phyloP scores from a whole-genome alignment of 2,888 invertebrate genomes.

The Drosophila merina region DNA sequence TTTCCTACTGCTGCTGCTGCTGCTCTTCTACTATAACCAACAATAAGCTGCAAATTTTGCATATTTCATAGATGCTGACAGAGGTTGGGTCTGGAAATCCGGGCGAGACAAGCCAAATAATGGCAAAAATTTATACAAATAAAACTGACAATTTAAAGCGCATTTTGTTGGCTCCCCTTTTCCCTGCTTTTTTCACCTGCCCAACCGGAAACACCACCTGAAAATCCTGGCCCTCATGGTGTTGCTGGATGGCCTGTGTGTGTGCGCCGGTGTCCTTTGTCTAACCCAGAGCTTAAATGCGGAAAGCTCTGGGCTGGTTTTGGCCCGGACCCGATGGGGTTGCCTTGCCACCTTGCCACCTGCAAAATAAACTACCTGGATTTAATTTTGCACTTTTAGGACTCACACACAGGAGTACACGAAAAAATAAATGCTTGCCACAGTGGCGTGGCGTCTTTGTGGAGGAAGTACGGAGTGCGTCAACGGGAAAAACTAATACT shows the following conservation, averaged over 20 bases:
- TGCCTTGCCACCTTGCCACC: conserved; percentile 48
- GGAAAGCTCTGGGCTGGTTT: conserved; percentile 45
- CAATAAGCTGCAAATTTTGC: conserved; percentile 77
- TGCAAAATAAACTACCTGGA: conserved; percentile 67
- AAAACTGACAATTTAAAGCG: conserved; percentile 75
- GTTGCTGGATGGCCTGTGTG: neutral
- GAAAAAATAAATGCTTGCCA: conserved; percentile 18
- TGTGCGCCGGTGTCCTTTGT: conserved; percentile 44
- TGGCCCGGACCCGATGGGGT: conserved; percentile 44
- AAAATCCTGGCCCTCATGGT: conserved; percentile 18
- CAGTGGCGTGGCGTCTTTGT: neutral
- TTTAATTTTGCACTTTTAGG: conserved; percentile 70
- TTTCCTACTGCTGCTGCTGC: neutral
- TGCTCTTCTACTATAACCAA: conserved; percentile 41
- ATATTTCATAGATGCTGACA: conserved; percentile 75
- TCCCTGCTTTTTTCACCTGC: neutral
- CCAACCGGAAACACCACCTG: neutral
- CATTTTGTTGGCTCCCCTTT: conserved; percentile 26
- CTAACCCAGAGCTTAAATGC: conserved; percentile 59
- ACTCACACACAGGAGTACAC: conserved; percentile 22
- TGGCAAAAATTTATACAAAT: conserved; percentile 73
- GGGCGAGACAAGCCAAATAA: conserved; percentile 70
- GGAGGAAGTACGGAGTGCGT: conserved; percentile 38
- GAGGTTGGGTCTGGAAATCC: conserved; percentile 30
- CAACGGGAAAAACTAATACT: conserved; percentile 16